Conservation (phyloP, 2,113 vertebrate genomes). For the Capreolus pygargus region DNA sequence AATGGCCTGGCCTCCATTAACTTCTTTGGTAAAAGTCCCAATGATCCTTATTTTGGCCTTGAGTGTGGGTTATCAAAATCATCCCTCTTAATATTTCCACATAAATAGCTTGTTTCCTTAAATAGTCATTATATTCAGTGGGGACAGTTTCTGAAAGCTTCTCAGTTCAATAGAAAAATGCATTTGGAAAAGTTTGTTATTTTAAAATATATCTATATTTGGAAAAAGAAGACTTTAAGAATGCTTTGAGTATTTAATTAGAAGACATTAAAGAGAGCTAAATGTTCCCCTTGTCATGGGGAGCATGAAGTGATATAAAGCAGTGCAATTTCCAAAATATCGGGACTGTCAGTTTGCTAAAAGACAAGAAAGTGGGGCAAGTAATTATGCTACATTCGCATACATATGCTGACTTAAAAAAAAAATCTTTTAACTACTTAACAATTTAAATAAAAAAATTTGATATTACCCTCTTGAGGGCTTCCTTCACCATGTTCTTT, state of each 20-base stretch:
- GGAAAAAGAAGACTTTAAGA: constrained; percentile 64
- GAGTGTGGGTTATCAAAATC: constrained; percentile 81
- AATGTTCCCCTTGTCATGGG: constrained; percentile 58
- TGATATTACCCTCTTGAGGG: constrained; percentile 64
- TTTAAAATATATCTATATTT: constrained; percentile 74
- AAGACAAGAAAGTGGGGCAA: constrained; percentile 1
- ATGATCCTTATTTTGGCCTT: constrained; percentile 82
- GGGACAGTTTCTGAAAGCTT: constrained; percentile 76
- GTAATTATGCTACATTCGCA: background rate
- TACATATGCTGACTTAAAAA: background rate
- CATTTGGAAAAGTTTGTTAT: constrained; percentile 70
- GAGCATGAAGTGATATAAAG: constrained; percentile 55
- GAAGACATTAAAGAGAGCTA: constrained; percentile 64
- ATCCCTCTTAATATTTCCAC: constrained; percentile 73
- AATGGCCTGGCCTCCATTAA: constrained; percentile 82
- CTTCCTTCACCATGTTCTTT: background rate
- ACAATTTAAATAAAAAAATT: constrained; percentile 56
- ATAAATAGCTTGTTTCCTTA: constrained; percentile 81
- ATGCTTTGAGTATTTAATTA: constrained; percentile 70
- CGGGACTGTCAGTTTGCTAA: constrained; percentile 28
- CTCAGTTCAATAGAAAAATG: constrained; percentile 74
- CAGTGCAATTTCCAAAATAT: constrained; percentile 60
- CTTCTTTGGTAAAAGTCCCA: constrained; percentile 81
- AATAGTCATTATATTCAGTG: constrained; percentile 80
- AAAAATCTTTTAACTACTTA: constrained; percentile 60